Evolutionary conservation across 1,140 invertebrate genomes (phyloP), one percentile per base, ranked within the genome.

Genomic region (Drosophila malerkotliana): DNA sequence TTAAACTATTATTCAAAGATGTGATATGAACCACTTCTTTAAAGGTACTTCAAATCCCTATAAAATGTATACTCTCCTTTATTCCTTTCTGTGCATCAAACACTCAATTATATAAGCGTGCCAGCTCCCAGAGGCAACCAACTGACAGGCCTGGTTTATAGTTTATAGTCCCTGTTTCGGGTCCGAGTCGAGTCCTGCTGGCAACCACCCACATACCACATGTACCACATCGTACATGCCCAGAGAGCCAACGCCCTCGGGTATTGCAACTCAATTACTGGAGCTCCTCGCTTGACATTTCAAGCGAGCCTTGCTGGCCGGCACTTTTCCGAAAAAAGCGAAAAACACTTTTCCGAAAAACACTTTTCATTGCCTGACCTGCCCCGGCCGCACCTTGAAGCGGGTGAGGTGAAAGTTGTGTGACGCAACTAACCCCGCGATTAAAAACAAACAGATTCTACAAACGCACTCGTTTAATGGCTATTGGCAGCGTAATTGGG

Each of bases 381-480:
- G n/a, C 7, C 18, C n/a, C 48, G 28, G 66, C 66, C 66, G 63
- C 66, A 69, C 66, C 66, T 69, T 56, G 18, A 15, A 24, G 44
- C 66, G 63, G 63, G 63, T 57, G 66, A 69, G 63, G 66, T 69
- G 66, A 69, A 69, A 69, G 66, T 69, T 69, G 41, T 8, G 64
- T 69, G 66, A 69, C 66, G 66, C 66, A 69, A 15, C 12, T 41
- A 41, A 41, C 39, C 39, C 39, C 18, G 18, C 0, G 9, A 39
- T 3, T 14, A 45, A 47, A 44, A 44, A 21, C 14, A 9, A 45
- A 18, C 6, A 69, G 24, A 69, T 69, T 69, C 63, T 69, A 69
- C 66, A 69, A 57, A 49, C 63, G 63, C 52, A 69, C 64, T 69
- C 26, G 26, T 1, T 6, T 28, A 28, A 1, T 28, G 5, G 21